Percentiles rank a stretch among this genome's conserved stretches.
phyloP scores from a whole-genome alignment of 2,888 invertebrate genomes.

The Synanthedon tipuliformis region DNA sequence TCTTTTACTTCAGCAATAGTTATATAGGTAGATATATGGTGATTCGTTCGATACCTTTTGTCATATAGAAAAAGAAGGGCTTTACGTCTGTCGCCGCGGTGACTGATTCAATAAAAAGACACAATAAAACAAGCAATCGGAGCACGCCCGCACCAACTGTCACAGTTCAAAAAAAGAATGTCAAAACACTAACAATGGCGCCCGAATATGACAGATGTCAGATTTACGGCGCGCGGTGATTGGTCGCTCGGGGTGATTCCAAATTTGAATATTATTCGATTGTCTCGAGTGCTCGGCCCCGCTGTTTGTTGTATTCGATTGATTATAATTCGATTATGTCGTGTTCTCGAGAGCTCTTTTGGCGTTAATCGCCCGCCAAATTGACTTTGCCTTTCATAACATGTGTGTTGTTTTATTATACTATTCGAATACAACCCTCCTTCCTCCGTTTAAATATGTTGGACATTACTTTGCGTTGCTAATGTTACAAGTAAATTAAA shows the following conservation, averaged over 20 bases:
- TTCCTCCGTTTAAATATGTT: no score
- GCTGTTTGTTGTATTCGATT: constrained; percentile 38
- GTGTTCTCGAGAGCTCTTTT: constrained; percentile 26
- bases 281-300: constrained; percentile 18
- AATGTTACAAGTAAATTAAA: no score
- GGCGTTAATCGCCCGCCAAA: constrained; percentile 45
- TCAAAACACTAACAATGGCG: constrained; percentile 38
- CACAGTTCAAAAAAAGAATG: constrained; percentile 46
- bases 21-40: no score
- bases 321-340: constrained; percentile 43
- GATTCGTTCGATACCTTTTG: no score
- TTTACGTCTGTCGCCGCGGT: constrained; percentile 11
- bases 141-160: constrained; percentile 50
- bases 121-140: constrained; percentile 30
- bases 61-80: not conserved
- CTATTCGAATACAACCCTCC: no score
- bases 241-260: constrained; percentile 22
- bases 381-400: constrained; percentile 26
- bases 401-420: constrained; percentile 23
- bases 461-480: no score
- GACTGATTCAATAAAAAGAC: constrained; percentile 39
- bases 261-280: constrained; percentile 37
- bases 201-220: constrained; percentile 61
- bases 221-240: constrained; percentile 34
- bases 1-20: no score